Conservation (phyloP, 2,113 vertebrate genomes). For the Brachyhypopomus occidentalis region DNA sequence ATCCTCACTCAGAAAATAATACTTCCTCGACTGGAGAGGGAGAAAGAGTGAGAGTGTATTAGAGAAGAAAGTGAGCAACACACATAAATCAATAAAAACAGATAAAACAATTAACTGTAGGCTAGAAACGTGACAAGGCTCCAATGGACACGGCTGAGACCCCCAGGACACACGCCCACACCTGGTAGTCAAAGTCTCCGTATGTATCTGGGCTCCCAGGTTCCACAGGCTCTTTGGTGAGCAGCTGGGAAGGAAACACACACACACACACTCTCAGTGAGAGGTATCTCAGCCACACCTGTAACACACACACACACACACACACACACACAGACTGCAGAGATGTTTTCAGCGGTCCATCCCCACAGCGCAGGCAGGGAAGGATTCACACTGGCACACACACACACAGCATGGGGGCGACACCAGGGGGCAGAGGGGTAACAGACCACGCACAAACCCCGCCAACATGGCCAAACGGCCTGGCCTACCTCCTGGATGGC, state of each 20-base stretch:
- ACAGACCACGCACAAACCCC: slow-evolving; percentile 22
- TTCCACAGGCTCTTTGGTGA: slow-evolving; percentile 81
- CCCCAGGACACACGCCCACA: slow-evolving; percentile 53
- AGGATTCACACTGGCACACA: too few species aligned
- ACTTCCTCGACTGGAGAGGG: slow-evolving; percentile 83
- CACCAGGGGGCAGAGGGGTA: slow-evolving; percentile 18
- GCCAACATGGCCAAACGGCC: background rate
- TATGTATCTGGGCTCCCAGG: slow-evolving; percentile 78
- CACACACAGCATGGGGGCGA: too few species aligned
- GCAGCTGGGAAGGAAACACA: slow-evolving; percentile 70
- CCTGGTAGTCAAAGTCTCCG: slow-evolving; percentile 88
- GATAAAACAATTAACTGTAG: too few species aligned
- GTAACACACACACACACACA: too few species aligned
- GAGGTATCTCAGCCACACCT: background rate
- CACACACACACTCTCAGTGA: background rate
- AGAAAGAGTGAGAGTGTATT: background rate
- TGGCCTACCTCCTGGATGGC: slow-evolving; percentile 88
- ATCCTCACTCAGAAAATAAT: slow-evolving; percentile 89
- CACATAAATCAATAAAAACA: too few species aligned
- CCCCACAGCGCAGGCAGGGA: too few species aligned
- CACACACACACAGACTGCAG: too few species aligned
- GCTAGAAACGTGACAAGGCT: too few species aligned
- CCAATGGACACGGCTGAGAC: too few species aligned
- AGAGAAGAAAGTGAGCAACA: background rate
- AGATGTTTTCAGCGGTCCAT: too few species aligned